Evolutionary conservation across 2,113 vertebrate species (phyloP), one percentile per base, ranked within the genome.

Genomic region (Actenoides lindsayi): DNA sequence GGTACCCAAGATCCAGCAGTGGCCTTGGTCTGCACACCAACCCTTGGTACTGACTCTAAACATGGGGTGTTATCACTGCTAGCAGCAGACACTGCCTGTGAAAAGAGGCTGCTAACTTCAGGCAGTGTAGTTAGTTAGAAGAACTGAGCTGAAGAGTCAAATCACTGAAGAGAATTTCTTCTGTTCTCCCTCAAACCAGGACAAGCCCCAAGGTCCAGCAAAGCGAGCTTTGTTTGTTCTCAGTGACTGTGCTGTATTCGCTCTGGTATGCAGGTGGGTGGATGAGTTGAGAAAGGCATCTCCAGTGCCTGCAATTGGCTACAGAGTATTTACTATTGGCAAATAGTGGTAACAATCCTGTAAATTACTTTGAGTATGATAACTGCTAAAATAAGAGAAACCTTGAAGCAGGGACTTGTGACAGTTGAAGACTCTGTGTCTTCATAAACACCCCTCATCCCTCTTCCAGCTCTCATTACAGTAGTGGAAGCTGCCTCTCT

Each of bases 231-330:
- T 65, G 50, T 64, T 23, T 65, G 42, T 28, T 62, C 64, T 53
- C 37, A 67, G 35, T 0, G 1, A 23, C 14, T 6, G 4, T 6
- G 59, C 37, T 74, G 37, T 9, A 9, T 31, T 31, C 2, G 1
- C 62, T 37, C 37, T 57, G 33, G 20, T 46, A 16, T 27, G 37
- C 27, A 16, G 27, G 16, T 53, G 51, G 28, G 42, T 17, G 46
- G n/a, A 16, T 53, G 64, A 51, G 28, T 1, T n/a, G 35, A 41
- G 64, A 46, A 77, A 82, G 25, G 46, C 51, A n/a, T 8, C 17
- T 73, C 16, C 30, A 24, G 42, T 17, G 64, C 39, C 21, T 68
- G 57, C 23, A 28, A 2, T 13, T 23, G 2, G 4, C 54, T 63
- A 5, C 60, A 30, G 37, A 5, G 33, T 24, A 37, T 37, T 37